Conservation (phyloP, 2,113 vertebrate species). For the Prochilodus magdalenae region DNA sequence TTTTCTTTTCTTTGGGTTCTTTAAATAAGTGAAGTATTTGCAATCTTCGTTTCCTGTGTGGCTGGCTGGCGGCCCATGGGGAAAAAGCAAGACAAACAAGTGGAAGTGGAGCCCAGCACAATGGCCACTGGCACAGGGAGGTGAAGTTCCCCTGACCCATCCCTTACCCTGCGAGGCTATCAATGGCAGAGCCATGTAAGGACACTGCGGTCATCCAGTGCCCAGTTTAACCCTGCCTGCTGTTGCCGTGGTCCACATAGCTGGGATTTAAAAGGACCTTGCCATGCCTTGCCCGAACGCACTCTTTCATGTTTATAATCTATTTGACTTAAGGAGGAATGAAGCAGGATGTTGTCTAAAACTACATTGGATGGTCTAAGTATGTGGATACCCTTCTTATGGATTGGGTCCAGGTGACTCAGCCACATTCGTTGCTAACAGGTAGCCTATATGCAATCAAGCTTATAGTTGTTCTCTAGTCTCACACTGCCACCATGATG, state of each 20-base stretch:
- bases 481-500: too few relatives aligned
- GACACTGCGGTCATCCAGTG: not conserved
- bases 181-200: conserved; percentile 44
- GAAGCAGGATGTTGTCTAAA: too few relatives aligned
- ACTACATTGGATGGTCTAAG: too few relatives aligned
- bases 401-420: too few relatives aligned
- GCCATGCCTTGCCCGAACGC: too few relatives aligned
- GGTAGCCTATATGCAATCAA: too few relatives aligned
- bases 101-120: conserved; percentile 71
- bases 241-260: not conserved
- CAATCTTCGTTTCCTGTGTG: conserved; percentile 68
- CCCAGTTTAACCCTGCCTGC: not conserved
- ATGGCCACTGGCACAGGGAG: conserved; percentile 56
- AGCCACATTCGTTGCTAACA: too few relatives aligned
- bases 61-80: conserved; percentile 62
- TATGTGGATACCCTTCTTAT: too few relatives aligned
- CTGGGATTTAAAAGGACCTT: too few relatives aligned
- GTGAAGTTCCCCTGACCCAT: conserved; percentile 43
- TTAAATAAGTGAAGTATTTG: conserved; percentile 47
- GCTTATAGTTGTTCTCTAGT: too few relatives aligned
- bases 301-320: too few relatives aligned
- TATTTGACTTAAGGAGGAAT: too few relatives aligned
- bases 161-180: conserved; percentile 35
- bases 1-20: conserved; percentile 23
- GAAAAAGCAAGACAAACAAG: conserved; percentile 64